These are phyloP conservation scores for Choristoneura fumiferana DNA, from an alignment of 1,140 invertebrate species.

Conservation along the genomic window DNA sequence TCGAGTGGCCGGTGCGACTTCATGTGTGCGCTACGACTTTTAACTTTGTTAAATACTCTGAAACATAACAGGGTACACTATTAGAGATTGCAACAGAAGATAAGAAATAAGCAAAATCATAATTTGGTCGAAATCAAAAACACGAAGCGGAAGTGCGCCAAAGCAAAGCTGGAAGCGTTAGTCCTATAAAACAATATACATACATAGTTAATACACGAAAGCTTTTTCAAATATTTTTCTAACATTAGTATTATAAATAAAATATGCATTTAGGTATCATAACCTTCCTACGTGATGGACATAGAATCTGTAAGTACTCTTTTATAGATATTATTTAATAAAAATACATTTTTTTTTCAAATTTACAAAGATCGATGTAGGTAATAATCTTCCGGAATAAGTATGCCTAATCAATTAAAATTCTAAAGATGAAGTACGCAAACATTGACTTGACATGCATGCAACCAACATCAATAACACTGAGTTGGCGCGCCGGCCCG, in stretches of 20 bases:
- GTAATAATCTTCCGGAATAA: conserved; percentile 18
- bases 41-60: conserved; percentile 98
- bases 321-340: conserved; percentile 30
- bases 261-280: conserved; percentile 40
- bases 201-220: conserved; percentile 54
- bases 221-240: conserved; percentile 40
- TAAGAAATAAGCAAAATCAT: conserved; percentile 24
- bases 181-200: conserved; percentile 46
- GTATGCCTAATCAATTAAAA: conserved; percentile 23
- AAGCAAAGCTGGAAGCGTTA: conserved; percentile 60
- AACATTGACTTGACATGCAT: conserved; percentile 56
- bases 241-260: conserved; percentile 51
- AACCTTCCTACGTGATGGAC: conserved; percentile 48
- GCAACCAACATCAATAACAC: conserved; percentile 51
- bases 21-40: conserved; percentile 98
- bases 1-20: conserved; percentile 94
- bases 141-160: conserved; percentile 53
- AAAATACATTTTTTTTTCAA: conserved; percentile 42
- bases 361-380: conserved; percentile 34
- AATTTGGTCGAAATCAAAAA: conserved; percentile 40
- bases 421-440: conserved; percentile 30
- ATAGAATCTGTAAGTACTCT: conserved; percentile 41
- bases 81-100: conserved; percentile 63
- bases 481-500: conserved; percentile 8
- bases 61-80: conserved; percentile 77